Conservation (phyloP, 2,113 vertebrate species). For the Shinisaurus crocodilurus region DNA sequence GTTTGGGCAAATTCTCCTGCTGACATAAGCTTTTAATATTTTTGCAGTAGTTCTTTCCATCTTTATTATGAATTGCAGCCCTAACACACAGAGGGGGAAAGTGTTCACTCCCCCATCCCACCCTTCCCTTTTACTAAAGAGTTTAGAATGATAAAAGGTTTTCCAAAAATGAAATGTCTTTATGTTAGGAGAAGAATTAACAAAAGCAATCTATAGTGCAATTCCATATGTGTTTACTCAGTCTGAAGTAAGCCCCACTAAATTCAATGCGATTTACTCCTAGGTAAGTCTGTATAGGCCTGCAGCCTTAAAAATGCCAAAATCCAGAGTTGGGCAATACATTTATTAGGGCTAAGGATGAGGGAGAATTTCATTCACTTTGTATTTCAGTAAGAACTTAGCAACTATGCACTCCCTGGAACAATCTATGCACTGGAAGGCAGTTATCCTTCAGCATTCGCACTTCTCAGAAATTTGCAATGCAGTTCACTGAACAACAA, state of each 20-base stretch:
- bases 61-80: constrained; percentile 25
- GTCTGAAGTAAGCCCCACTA: no score
- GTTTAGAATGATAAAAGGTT: constrained; percentile 38
- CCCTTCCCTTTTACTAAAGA: constrained; percentile 39
- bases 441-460: not conserved
- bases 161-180: constrained; percentile 51
- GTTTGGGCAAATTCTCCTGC: constrained; percentile 28
- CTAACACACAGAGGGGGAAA: not conserved
- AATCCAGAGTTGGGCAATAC: not conserved
- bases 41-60: constrained; percentile 33
- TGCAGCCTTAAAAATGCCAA: not conserved
- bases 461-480: not conserved
- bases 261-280: no score
- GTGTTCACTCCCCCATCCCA: not conserved
- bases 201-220: not conserved
- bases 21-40: constrained; percentile 23
- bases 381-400: not conserved
- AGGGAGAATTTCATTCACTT: not conserved
- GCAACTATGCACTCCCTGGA: not conserved
- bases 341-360: no score
- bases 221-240: no score
- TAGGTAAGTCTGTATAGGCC: no score
- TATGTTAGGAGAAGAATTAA: constrained; percentile 24
- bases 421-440: not conserved
- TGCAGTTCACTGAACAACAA: not conserved